Conservation (phyloP, 2,888 invertebrate species). For the Athetis lepigone region DNA sequence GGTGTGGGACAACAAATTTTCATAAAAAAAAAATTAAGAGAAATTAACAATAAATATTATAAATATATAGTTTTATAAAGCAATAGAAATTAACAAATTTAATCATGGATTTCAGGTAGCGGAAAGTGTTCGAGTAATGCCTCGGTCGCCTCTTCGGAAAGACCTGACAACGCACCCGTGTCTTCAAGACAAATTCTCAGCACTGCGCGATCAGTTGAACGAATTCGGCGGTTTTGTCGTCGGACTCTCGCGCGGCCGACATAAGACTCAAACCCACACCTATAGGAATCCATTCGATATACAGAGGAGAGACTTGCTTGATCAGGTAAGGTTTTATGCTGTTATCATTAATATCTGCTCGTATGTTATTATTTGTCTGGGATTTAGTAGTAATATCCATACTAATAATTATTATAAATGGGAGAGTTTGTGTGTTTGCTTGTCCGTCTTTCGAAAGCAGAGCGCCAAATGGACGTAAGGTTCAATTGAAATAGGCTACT, state of each 20-base stretch:
- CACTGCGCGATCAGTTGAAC: constrained; percentile 95
- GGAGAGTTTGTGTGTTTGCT: too few species aligned
- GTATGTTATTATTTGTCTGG: too few species aligned
- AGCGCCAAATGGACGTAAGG: too few species aligned
- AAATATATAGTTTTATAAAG: too few species aligned
- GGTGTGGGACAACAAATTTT: too few species aligned
- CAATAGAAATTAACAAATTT: too few species aligned
- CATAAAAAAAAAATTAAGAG: too few species aligned
- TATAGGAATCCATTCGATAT: constrained; percentile 99
- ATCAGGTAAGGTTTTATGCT: constrained; percentile 91
- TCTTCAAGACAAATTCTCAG: constrained; percentile 95
- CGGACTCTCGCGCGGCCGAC: constrained; percentile 91
- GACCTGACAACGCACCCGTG: constrained; percentile 95
- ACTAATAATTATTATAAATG: too few species aligned
- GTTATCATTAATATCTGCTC: neutral
- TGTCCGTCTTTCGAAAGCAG: too few species aligned
- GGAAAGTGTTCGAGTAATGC: constrained; percentile 94
- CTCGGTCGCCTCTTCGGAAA: constrained; percentile 93
- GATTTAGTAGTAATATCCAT: too few species aligned
- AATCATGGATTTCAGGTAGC: constrained; percentile 91
- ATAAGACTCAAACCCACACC: constrained; percentile 90
- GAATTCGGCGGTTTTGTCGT: constrained; percentile 96
- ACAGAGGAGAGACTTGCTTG: constrained; percentile 95
- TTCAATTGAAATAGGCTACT: too few species aligned
- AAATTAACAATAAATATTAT: too few species aligned